Evolutionary conservation across 1,140 invertebrate species (phyloP), one percentile per base, ranked within the genome.

Genomic region (Aphis craccivora): DNA sequence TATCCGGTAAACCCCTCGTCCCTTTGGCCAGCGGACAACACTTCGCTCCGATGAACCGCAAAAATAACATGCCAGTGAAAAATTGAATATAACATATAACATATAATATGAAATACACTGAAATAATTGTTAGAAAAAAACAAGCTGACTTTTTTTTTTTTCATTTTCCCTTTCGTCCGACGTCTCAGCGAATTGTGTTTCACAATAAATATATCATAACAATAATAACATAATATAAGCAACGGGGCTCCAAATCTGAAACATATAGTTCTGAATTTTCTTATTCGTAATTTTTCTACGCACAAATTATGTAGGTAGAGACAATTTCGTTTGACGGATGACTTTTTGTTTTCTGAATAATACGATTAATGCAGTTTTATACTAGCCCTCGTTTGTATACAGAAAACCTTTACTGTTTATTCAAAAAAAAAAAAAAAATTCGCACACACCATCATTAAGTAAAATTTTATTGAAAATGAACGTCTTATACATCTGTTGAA

Each of bases 21-120:
- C 30, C n/a, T 11, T n/a, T 76, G 1, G 3, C n/a, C n/a, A n/a
- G 14, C 83, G 35, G 37, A 30, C 83, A 86, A 43, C 45, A 48
- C 86, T 88, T 45, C 86, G 86, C 86, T 88, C 86, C 86, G 86
- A 48, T 45, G 86, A 88, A 30, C 30, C 86, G 86, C n/a, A 20
- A 48, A 51, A 51, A 88, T n/a, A 88, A 35, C 45, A 35, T 48
- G 81, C 81, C 81, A 40, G 40, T 40, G 37, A 84, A 84, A 84
- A 84, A 84, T 84, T 84, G 37, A 84, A 84, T 84, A 30, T 23
- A 84, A 84, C 40, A 43, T 84, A 23, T 25, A 40, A 43, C 23
- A 84, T 84, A 23, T 84, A 83, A 23, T 76, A 76, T 76, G 11
- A 76, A 76, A 76, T 76, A 76, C 30, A n/a, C 60, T 76, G 60